Conservation (phyloP, 2,888 invertebrate species). For the Biston stratarius region DNA sequence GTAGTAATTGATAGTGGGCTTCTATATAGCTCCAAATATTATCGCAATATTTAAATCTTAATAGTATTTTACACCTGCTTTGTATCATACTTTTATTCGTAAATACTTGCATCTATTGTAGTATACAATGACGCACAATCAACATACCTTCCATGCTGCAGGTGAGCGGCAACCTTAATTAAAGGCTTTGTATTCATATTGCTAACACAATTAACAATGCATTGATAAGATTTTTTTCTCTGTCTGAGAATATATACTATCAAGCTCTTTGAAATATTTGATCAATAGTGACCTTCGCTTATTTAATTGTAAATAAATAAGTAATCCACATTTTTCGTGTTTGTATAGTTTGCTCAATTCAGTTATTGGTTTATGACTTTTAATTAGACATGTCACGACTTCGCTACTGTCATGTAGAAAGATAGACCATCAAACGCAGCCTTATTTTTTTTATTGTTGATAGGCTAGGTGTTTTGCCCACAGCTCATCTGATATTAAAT, state of each 20-base stretch:
- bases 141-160: slow-evolving; percentile 23
- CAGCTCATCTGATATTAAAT: too few relatives aligned
- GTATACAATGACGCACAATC: slow-evolving; percentile 35
- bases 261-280: slow-evolving; percentile 29
- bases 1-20: neutral
- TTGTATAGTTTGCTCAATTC: too few relatives aligned
- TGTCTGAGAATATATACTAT: slow-evolving; percentile 27
- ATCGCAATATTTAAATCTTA: neutral
- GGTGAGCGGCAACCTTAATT: slow-evolving; percentile 32
- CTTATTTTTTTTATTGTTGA: too few relatives aligned
- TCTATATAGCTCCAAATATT: too few relatives aligned
- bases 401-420: too few relatives aligned
- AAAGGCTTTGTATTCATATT: slow-evolving; percentile 28
- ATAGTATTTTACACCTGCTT: neutral
- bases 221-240: slow-evolving; percentile 33
- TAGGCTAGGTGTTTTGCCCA: too few relatives aligned
- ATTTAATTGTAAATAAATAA: too few relatives aligned
- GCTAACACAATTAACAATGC: slow-evolving; percentile 37
- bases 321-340: too few relatives aligned
- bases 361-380: too few relatives aligned
- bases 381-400: too few relatives aligned
- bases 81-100: neutral
- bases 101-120: slow-evolving; percentile 12
- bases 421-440: too few relatives aligned
- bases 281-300: slow-evolving; percentile 21